Evolutionary conservation across 2,797 vertebrate species (phyloP).

Genomic region (Enoplosus armatus): DNA sequence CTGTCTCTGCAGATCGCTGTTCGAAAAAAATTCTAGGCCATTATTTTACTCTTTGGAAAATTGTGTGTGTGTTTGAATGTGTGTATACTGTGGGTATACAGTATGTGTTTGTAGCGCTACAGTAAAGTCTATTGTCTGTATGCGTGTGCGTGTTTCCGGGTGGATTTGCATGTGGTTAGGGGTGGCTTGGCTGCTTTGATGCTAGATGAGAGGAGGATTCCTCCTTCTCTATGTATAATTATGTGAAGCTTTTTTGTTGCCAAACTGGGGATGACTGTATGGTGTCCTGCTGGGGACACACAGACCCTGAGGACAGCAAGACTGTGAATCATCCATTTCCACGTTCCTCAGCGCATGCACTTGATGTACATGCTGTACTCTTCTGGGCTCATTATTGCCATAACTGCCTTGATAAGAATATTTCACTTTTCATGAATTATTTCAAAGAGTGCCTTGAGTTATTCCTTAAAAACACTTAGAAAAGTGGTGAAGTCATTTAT

Average conservation of each 20-base stretch:
- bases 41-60: constrained; percentile 68
- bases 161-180: constrained; percentile 58
- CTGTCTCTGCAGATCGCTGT: constrained; percentile 57
- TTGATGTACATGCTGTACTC: constrained; percentile 62
- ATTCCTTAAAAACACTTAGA: constrained; percentile 53
- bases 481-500: constrained; percentile 47
- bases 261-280: constrained; percentile 62
- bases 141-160: constrained; percentile 37
- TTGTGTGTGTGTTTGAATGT: constrained; percentile 47
- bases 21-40: constrained; percentile 71
- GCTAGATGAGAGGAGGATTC: constrained; percentile 59
- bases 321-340: constrained; percentile 69
- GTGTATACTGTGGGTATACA: neutral
- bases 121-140: constrained; percentile 42
- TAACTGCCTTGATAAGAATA: constrained; percentile 59
- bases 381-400: constrained; percentile 61
- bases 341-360: constrained; percentile 48
- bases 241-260: constrained; percentile 61
- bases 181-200: constrained; percentile 59
- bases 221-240: constrained; percentile 64
- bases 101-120: constrained; percentile 24
- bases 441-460: constrained; percentile 51
- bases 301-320: constrained; percentile 62
- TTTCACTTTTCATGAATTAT: constrained; percentile 59
- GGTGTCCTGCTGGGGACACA: constrained; percentile 69